Evolutionary conservation across 2,888 invertebrate species (phyloP).

Genomic region (Ischnura elegans): DNA sequence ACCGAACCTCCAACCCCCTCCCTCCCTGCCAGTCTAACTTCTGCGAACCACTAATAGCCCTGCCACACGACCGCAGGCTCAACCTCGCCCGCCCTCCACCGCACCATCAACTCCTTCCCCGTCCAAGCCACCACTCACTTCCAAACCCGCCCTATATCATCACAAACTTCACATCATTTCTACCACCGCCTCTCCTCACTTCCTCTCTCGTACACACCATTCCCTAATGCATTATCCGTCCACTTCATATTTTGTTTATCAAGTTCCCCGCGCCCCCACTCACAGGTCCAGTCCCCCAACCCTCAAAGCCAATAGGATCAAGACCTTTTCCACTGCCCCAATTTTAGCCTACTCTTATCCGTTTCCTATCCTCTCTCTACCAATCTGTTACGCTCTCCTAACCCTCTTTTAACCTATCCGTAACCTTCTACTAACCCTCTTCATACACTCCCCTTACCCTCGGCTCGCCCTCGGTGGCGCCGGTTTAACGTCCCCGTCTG

Average conservation of each 20-base stretch:
- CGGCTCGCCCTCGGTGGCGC: too few relatives aligned
- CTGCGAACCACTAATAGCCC: constrained; percentile 26
- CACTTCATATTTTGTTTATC: constrained; percentile 36
- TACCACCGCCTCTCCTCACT: background rate
- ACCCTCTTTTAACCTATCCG: too few relatives aligned
- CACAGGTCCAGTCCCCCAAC: too few relatives aligned
- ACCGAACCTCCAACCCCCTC: background rate
- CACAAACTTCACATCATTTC: background rate
- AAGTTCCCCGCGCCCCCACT: background rate
- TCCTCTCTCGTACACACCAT: background rate
- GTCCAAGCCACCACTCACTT: background rate
- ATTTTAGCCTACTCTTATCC: too few relatives aligned
- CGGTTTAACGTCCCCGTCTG: too few relatives aligned
- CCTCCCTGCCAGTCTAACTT: background rate
- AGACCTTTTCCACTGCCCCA: too few relatives aligned
- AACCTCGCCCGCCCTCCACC: background rate
- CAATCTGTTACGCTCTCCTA: too few relatives aligned
- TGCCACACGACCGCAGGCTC: constrained; percentile 5
- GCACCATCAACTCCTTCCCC: background rate
- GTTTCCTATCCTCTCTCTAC: too few relatives aligned
- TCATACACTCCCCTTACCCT: too few relatives aligned
- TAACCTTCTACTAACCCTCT: too few relatives aligned
- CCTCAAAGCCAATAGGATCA: too few relatives aligned
- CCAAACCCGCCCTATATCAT: background rate
- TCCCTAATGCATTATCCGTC: constrained; percentile 34